phyloP scores from a whole-genome alignment of 2,113 vertebrate genomes.

The Grammomys surdaster region DNA sequence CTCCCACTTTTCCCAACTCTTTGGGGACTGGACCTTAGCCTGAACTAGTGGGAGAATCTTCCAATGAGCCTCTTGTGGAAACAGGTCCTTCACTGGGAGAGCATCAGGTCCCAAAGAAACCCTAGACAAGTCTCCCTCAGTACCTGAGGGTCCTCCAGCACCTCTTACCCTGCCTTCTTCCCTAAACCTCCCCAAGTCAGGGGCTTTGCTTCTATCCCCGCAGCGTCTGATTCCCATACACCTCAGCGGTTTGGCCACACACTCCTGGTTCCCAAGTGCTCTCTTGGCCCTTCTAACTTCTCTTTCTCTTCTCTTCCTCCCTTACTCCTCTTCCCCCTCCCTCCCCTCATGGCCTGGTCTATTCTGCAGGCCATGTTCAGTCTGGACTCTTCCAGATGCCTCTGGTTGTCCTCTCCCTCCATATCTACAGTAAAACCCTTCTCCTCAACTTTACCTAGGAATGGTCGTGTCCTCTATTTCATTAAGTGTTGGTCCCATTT shows the following conservation, averaged over 20 bases:
- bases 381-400: background rate
- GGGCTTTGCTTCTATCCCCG: background rate
- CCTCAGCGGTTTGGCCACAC: background rate
- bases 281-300: background rate
- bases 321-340: rapidly evolving
- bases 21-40: no score
- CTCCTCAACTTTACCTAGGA: background rate
- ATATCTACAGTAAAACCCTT: background rate
- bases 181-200: background rate
- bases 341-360: background rate
- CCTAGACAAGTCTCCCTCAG: background rate
- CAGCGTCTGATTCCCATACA: background rate
- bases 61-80: background rate
- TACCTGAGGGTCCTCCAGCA: no score
- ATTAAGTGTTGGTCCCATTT: background rate
- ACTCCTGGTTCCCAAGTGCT: background rate
- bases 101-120: background rate
- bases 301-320: background rate
- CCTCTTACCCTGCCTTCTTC: background rate
- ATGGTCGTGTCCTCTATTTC: background rate
- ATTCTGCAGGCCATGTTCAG: background rate
- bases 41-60: background rate
- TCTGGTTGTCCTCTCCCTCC: background rate
- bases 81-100: background rate
- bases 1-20: background rate